A percentile compares a stretch with the other conserved stretches of the same genome.
Conservation (phyloP, 1,140 invertebrate genomes). For the Drosophila leontia region DNA sequence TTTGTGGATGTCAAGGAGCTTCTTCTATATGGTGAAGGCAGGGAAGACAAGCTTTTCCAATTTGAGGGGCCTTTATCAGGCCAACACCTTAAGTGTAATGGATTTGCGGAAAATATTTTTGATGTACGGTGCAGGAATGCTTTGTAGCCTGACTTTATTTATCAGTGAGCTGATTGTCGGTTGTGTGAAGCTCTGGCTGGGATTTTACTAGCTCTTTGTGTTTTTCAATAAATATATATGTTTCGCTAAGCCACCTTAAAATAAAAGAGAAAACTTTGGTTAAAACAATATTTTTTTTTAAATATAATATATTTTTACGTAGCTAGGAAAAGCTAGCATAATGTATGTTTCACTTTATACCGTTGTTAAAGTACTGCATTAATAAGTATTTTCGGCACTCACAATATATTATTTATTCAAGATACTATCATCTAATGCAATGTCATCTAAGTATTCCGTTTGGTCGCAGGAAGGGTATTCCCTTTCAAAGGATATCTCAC, state of each 20-base stretch:
- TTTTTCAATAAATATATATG: background rate
- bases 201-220: background rate
- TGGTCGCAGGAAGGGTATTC: background rate
- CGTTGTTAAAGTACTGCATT: too few relatives aligned
- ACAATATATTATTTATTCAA: too few relatives aligned
- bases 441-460: too few relatives aligned
- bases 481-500: background rate
- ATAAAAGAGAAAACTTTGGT: too few relatives aligned
- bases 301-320: too few relatives aligned
- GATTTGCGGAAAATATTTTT: slow-evolving; percentile 34
- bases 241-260: too few relatives aligned
- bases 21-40: slow-evolving; percentile 54
- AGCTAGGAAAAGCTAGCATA: too few relatives aligned
- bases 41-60: slow-evolving; percentile 27
- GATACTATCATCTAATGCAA: too few relatives aligned
- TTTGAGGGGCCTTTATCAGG: background rate
- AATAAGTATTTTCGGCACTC: too few relatives aligned
- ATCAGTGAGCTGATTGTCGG: slow-evolving; percentile 24
- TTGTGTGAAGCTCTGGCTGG: slow-evolving; percentile 25
- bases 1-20: slow-evolving; percentile 48
- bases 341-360: too few relatives aligned
- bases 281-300: too few relatives aligned
- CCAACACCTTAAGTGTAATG: background rate
- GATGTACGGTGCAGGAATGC: slow-evolving; percentile 6
- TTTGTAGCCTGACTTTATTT: slow-evolving; percentile 50